Percentiles rank a stretch among this genome's conserved stretches.
phyloP scores from a whole-genome alignment of 2,888 invertebrate species.

The Ormyrus pomaceus region DNA sequence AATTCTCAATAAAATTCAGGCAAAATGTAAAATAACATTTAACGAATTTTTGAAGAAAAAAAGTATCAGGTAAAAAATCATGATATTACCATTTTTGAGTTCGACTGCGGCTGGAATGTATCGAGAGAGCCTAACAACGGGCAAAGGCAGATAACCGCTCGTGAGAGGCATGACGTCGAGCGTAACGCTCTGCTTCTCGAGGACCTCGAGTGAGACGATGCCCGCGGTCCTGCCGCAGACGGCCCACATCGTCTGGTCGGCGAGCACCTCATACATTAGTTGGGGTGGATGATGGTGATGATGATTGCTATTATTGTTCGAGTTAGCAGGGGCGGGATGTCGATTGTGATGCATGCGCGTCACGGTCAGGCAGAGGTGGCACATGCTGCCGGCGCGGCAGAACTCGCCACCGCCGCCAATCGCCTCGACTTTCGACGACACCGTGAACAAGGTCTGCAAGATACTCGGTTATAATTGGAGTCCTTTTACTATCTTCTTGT shows the following conservation, averaged over 20 bases:
- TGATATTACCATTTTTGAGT: slow-evolving; percentile 69
- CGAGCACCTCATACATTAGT: slow-evolving; percentile 95
- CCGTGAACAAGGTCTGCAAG: slow-evolving; percentile 86
- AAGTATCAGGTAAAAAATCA: no score
- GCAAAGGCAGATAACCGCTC: slow-evolving; percentile 92
- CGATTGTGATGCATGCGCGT: slow-evolving; percentile 74
- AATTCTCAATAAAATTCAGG: no score
- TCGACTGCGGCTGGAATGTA: slow-evolving; percentile 86
- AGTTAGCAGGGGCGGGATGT: neutral
- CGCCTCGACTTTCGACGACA: slow-evolving; percentile 87
- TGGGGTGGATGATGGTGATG: slow-evolving; percentile 65
- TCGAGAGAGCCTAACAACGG: slow-evolving; percentile 90
- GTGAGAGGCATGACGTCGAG: slow-evolving; percentile 96
- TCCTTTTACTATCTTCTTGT: no score
- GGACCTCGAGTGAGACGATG: slow-evolving; percentile 80
- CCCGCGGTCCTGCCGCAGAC: slow-evolving; percentile 94
- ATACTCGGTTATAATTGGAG: slow-evolving; percentile 36
- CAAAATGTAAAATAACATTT: no score
- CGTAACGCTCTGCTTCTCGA: slow-evolving; percentile 84
- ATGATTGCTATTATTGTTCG: slow-evolving; percentile 24
- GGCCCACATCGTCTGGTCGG: slow-evolving; percentile 95
- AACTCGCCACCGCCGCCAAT: slow-evolving; percentile 84
- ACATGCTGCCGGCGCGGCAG: slow-evolving; percentile 92
- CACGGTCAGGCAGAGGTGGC: slow-evolving; percentile 87
- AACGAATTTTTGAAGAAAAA: no score